Evolutionary conservation across 2,888 invertebrate genomes (phyloP).

Genomic region (Sisyra nigra): DNA sequence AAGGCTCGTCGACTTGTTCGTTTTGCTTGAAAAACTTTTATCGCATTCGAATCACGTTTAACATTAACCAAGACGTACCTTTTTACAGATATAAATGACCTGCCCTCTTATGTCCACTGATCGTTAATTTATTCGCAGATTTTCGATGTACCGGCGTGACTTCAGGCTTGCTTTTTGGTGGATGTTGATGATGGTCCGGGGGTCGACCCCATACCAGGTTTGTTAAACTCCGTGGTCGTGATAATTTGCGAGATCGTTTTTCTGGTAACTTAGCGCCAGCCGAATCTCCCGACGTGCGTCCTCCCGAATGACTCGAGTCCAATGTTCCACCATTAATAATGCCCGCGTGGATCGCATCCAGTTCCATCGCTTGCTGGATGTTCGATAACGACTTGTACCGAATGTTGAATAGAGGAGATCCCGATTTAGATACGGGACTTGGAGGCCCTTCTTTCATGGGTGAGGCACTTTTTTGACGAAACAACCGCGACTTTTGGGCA

Average conservation of each 20-base stretch:
- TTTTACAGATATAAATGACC: constrained; percentile 5
- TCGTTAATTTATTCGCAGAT: constrained; percentile 7
- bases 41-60: background rate
- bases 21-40: too few species aligned
- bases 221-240: constrained; percentile 70
- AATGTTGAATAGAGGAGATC: constrained; percentile 62
- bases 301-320: constrained; percentile 79
- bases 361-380: constrained; percentile 55
- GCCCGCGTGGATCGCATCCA: constrained; percentile 18
- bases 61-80: constrained; percentile 3
- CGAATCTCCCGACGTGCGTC: constrained; percentile 72
- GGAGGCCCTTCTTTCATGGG: constrained; percentile 55
- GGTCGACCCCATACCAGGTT: constrained; percentile 61
- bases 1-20: too few species aligned
- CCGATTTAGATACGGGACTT: constrained; percentile 48
- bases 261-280: constrained; percentile 61
- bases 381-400: constrained; percentile 53
- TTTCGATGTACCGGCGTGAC: constrained; percentile 8
- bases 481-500: constrained; percentile 44
- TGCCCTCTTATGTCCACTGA: constrained; percentile 7
- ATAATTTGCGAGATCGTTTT: constrained; percentile 63
- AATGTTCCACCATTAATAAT: constrained; percentile 34
- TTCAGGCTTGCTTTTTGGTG: constrained; percentile 6
- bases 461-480: constrained; percentile 55
- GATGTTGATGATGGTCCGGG: constrained; percentile 1